Conservation (phyloP, 92 coral and sea anemone genomes). For the Hydrozoanthus gracilis region DNA sequence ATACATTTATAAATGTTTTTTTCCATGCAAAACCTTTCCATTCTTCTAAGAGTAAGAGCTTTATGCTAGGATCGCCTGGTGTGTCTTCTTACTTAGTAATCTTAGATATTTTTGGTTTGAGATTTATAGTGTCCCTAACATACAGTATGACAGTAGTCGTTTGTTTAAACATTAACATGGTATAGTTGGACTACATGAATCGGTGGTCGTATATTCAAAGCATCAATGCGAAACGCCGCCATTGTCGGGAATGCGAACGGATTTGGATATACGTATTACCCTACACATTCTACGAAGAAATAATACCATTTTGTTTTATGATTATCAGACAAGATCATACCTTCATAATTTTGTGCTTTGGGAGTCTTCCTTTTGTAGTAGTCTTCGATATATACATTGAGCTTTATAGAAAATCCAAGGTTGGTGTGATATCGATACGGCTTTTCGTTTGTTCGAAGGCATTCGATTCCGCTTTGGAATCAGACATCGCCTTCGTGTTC, state of each 20-base stretch:
- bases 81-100: too few species aligned
- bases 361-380: not conserved
- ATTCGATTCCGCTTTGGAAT: not conserved
- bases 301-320: too few species aligned
- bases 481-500: not conserved
- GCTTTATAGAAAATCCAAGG: not conserved
- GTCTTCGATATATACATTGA: not conserved
- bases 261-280: too few species aligned
- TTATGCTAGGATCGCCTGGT: not conserved
- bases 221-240: too few species aligned
- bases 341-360: not conserved
- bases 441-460: not conserved
- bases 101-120: too few species aligned
- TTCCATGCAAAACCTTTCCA: not conserved
- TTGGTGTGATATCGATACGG: not conserved
- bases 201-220: too few species aligned
- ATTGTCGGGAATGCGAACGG: too few species aligned
- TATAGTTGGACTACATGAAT: too few species aligned
- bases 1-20: not conserved
- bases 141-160: too few species aligned
- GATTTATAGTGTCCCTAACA: too few species aligned
- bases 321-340: not conserved
- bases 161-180: too few species aligned
- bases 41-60: not conserved
- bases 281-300: too few species aligned